Evolutionary conservation across 2,113 vertebrate species (phyloP).

Genomic region (Menidia beryllina): DNA sequence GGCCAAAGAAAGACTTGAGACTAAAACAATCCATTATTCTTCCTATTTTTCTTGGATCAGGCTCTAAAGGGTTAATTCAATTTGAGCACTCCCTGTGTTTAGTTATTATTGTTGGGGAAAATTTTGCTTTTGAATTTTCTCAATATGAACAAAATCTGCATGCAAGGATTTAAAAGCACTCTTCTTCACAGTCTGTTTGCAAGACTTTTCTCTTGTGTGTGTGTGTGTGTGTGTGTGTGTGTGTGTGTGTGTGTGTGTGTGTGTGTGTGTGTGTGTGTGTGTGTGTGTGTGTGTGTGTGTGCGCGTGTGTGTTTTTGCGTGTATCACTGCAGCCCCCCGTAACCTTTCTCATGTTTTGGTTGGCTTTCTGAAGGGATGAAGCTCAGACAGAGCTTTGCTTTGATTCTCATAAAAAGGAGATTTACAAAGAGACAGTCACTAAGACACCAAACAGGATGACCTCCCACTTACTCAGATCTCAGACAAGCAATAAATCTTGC

Average conservation of each 20-base stretch:
- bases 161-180: neutral
- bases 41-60: too few relatives aligned
- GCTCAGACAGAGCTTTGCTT: constrained; percentile 27
- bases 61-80: too few relatives aligned
- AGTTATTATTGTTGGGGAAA: too few relatives aligned
- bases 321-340: neutral
- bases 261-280: too few relatives aligned
- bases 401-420: constrained; percentile 57
- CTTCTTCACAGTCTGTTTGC: neutral
- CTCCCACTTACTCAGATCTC: constrained; percentile 25
- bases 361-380: constrained; percentile 20
- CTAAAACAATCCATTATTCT: too few relatives aligned
- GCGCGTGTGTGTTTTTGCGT: neutral
- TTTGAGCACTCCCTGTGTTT: too few relatives aligned
- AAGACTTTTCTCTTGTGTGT: too few relatives aligned
- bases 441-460: constrained; percentile 35
- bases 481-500: neutral
- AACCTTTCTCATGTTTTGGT: constrained; percentile 25
- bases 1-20: too few relatives aligned
- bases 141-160: neutral
- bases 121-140: neutral
- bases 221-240: too few relatives aligned
- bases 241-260: too few relatives aligned
- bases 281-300: too few relatives aligned
- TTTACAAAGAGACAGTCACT: constrained; percentile 48